phyloP scores from a whole-genome alignment of 2,888 invertebrate genomes.

The Toxonevra muliebris region DNA sequence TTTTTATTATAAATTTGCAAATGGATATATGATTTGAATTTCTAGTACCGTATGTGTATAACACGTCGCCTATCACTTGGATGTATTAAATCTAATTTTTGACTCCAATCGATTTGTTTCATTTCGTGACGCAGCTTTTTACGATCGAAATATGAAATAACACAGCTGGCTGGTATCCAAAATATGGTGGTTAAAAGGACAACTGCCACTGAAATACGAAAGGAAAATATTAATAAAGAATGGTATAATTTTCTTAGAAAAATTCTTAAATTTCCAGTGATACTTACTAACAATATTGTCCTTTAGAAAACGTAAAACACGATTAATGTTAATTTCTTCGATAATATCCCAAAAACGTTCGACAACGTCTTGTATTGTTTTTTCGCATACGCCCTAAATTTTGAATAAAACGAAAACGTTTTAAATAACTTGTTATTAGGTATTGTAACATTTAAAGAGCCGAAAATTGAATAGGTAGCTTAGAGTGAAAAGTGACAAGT shows the following conservation, averaged over 20 bases:
- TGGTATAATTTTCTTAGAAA: neutral
- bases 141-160: slow-evolving; percentile 84
- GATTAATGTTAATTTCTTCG: slow-evolving; percentile 94
- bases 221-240: neutral
- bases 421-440: too few species aligned
- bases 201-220: slow-evolving; percentile 69
- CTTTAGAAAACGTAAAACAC: slow-evolving; percentile 85
- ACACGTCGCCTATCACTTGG: slow-evolving; percentile 77
- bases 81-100: slow-evolving; percentile 76
- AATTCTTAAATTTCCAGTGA: neutral
- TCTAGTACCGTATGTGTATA: slow-evolving; percentile 71
- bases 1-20: neutral
- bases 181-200: slow-evolving; percentile 89
- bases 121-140: slow-evolving; percentile 76
- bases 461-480: too few species aligned
- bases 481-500: too few species aligned
- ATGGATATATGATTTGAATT: slow-evolving; percentile 13
- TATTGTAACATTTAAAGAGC: too few species aligned
- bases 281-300: slow-evolving; percentile 90
- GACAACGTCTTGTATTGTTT: slow-evolving; percentile 93
- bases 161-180: slow-evolving; percentile 94
- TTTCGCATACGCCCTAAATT: slow-evolving; percentile 88
- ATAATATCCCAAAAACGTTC: slow-evolving; percentile 98
- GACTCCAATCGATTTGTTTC: slow-evolving; percentile 77
- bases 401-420: neutral